Percentiles rank a stretch among this genome's conserved stretches.
These are phyloP conservation scores for Calosoma granatense DNA, from an alignment of 1,140 invertebrate species.

Conservation along the genomic window DNA sequence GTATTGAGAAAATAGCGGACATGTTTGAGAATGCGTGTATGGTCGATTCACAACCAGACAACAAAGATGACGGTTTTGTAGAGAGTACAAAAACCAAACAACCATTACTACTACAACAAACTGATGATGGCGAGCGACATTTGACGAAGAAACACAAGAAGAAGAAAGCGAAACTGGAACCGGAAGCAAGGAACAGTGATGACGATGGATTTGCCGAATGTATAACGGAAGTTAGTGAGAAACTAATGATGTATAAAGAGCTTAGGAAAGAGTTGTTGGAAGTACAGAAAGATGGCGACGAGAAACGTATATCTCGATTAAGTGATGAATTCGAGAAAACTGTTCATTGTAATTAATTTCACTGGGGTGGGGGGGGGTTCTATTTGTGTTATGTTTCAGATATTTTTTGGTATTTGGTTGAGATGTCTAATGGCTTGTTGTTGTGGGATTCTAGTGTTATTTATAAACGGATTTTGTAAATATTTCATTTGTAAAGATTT, in stretches of 20 bases:
- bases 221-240: neutral
- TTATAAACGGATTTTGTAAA: too few relatives aligned
- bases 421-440: too few relatives aligned
- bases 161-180: neutral
- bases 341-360: too few relatives aligned
- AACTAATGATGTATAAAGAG: neutral
- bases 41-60: neutral
- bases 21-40: neutral
- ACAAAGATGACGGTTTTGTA: constrained; percentile 1
- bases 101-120: too few relatives aligned
- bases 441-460: too few relatives aligned
- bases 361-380: too few relatives aligned
- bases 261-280: neutral
- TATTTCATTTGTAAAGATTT: too few relatives aligned
- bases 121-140: neutral
- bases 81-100: neutral
- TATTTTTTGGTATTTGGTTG: too few relatives aligned
- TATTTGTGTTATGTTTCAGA: too few relatives aligned
- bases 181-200: neutral
- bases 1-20: neutral
- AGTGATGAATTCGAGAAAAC: neutral
- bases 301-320: neutral
- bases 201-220: neutral
- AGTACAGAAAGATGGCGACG: neutral
- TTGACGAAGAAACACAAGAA: neutral